Percentiles rank a stretch among this genome's conserved stretches.
These are phyloP conservation scores for Eilema caniola DNA, from an alignment of 2,888 invertebrate genomes.

Conservation along the genomic window DNA sequence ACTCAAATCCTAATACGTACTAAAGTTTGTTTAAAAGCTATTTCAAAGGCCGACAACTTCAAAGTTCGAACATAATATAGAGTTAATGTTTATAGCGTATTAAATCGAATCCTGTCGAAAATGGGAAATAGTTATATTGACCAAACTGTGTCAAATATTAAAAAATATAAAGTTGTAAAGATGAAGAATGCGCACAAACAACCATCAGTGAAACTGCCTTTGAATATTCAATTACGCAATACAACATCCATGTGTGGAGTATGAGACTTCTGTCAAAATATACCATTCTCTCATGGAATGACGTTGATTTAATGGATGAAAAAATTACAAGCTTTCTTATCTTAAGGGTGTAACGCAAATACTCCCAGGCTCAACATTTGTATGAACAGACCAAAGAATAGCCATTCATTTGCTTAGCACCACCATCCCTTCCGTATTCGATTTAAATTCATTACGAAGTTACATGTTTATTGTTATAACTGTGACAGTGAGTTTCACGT, in stretches of 20 bases:
- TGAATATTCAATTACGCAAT: conserved; percentile 22
- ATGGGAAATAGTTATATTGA: conserved; percentile 30
- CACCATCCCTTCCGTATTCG: conserved; percentile 35
- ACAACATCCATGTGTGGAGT: conserved; percentile 19
- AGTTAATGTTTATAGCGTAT: conserved; percentile 46
- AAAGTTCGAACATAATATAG: conserved; percentile 50
- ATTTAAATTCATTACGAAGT: conserved; percentile 43
- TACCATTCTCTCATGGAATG: conserved; percentile 13
- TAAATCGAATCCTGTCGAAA: conserved; percentile 34
- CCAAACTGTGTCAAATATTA: conserved; percentile 19
- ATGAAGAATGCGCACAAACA: conserved; percentile 26
- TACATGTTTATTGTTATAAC: conserved; percentile 47
- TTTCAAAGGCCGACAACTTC: conserved; percentile 42
- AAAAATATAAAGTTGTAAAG: conserved; percentile 14
- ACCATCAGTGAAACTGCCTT: conserved; percentile 22
- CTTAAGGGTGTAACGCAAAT: background rate
- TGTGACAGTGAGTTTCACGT: conserved; percentile 51
- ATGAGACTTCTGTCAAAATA: conserved; percentile 16
- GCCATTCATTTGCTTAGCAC: conserved; percentile 33
- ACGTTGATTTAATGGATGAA: background rate
- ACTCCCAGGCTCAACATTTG: conserved; percentile 10
- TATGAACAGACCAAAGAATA: conserved; percentile 34
- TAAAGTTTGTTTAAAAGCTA: background rate
- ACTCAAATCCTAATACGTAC: background rate
- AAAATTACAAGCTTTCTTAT: background rate